Evolutionary conservation across 2,113 vertebrate genomes (phyloP), one percentile per base, ranked within the genome.

Genomic region (Callipepla californica): DNA sequence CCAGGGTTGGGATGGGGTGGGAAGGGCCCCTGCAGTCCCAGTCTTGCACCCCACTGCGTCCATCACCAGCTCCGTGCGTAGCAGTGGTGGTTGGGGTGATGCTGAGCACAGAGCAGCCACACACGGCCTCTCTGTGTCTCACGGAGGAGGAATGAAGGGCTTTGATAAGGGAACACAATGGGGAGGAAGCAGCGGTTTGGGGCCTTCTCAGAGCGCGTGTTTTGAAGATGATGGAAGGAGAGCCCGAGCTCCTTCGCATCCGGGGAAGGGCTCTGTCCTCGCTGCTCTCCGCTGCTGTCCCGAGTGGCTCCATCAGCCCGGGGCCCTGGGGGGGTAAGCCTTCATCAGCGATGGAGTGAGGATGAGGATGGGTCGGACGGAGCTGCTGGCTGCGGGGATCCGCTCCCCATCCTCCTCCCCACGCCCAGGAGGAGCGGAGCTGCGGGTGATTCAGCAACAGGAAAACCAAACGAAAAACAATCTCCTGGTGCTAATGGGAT

Each of bases 401-500:
- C 47, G 51, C 73, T 90, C 25, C 87, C 25, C 1, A 0, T 48
- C 70, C 72, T 65, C 86, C 76, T 88, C 30, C 34, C 55, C 19
- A 2, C 0, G 12, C 73, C 77, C 91, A 55, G 68, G 66, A 22
- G 67, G 25, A 77, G 28, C 28, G 5, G 65, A 86, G 93, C 86
- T 58, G 13, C 5, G 86, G 91, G 86, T 3, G 78, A 82, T 53
- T 92, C 95, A 40, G 81, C 92, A 62, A 34, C 78, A 73, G 81
- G 74, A 34, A 42, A 94, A 81, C 89, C 94, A 11, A 92, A 89
- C 11, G 92, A 95, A 96, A 96, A 96, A 90, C 94, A 95, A 95
- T 92, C 95, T 93, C 80, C 92, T 96, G 11, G 55, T 89, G 92
- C 85, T 96, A 95, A 96, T 94, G 96, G 95, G 96, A 96, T 96